Evolutionary conservation across 2,888 invertebrate species (phyloP).

Genomic region (Lacanobia oleracea): DNA sequence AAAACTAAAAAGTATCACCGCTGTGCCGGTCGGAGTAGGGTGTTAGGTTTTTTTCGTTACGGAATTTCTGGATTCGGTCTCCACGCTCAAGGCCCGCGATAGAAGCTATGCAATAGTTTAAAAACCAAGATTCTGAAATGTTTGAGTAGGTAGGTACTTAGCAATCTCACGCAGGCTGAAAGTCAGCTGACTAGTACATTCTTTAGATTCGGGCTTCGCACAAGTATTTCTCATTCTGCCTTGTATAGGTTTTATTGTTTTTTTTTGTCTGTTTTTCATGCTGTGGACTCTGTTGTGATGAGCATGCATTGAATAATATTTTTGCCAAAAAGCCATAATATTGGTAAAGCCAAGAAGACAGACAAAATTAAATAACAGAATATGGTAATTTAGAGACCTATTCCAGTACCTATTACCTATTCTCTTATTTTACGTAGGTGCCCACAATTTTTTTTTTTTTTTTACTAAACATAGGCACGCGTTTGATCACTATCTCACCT

Average conservation of each 20-base stretch:
- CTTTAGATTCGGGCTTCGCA: neutral
- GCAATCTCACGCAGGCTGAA: neutral
- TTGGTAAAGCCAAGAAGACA: neutral
- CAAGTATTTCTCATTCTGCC: slow-evolving; percentile 13
- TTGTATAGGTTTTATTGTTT: neutral
- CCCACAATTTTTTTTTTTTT: too few relatives aligned
- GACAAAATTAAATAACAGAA: neutral
- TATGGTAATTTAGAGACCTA: neutral
- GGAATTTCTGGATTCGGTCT: too few relatives aligned
- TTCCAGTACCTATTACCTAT: too few relatives aligned
- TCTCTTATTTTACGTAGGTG: too few relatives aligned
- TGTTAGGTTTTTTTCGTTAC: too few relatives aligned
- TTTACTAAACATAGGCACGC: too few relatives aligned
- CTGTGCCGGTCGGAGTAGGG: too few relatives aligned
- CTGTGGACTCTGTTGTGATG: neutral
- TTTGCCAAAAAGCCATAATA: slow-evolving; percentile 7
- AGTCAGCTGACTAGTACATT: slow-evolving; percentile 27
- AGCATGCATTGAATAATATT: slow-evolving; percentile 28
- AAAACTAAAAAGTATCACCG: too few relatives aligned
- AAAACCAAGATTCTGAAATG: neutral
- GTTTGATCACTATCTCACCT: too few relatives aligned
- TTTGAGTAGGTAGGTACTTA: too few relatives aligned
- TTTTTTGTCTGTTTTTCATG: neutral
- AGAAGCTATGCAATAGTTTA: too few relatives aligned
- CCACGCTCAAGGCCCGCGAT: too few relatives aligned